Evolutionary conservation across 2,113 vertebrate genomes (phyloP), one percentile per base, ranked within the genome.

Genomic region (Rhinichthys klamathensis): DNA sequence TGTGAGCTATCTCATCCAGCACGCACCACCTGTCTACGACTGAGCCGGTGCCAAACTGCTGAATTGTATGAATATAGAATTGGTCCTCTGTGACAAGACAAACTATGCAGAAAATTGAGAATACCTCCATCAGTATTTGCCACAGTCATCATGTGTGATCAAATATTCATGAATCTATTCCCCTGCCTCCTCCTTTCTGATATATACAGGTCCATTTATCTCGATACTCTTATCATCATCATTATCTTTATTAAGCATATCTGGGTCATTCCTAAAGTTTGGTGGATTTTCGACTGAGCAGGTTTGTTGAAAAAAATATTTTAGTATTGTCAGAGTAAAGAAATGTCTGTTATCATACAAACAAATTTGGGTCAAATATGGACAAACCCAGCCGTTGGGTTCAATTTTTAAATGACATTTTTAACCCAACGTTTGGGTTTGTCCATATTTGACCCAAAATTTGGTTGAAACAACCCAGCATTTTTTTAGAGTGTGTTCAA

Each of bases 21-120:
- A 91, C 87, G 89, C 87, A 78, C 79, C 21, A 61, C 67, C 77
- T 85, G 89, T 88, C 85, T 89, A 83, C 60, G 77, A 86, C 72
- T 82, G 89, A 88, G 79, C 83, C 58, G n/a, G 77, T 85, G 65
- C 80, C 46, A 78, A 87, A 60, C 87, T 49, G 77, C 60, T 60
- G 74, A 67, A 82, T 63, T 70, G 58, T 80, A 60, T 63, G 88
- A 84, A 87, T 91, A 84, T 84, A 84, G 85, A 92, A 85, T 89
- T 88, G 90, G 87, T 83, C 85, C 86, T 88, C 83, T 89, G 90
- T 91, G 89, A 91, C 87, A 89, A 91, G 88, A 91, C 91, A 90
- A 93, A 93, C 89, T 69, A 86, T 81, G 85, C 85, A 88, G 86
- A 92, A 93, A 92, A 93, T 89, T 86, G 84, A 91, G 88, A 89